Evolutionary conservation across 2,888 invertebrate species (phyloP), one percentile per base, ranked within the genome.

Genomic region (Alloplasta piceator): DNA sequence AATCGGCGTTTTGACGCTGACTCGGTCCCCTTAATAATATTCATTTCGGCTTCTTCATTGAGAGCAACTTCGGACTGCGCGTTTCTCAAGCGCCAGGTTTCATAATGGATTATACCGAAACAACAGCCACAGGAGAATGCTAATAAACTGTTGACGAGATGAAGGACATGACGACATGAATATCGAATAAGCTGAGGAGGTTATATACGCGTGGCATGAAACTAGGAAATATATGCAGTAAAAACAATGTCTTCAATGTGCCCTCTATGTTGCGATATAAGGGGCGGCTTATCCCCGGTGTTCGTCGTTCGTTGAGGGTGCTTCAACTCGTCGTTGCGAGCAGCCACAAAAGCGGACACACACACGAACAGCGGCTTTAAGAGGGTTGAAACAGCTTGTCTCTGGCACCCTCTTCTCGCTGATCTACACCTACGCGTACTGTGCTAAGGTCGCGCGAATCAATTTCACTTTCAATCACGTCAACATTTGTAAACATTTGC

Each of bases 391-490:
- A 46, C 6, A 55, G 78, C 64, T 43, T 67, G 71, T 72, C 7
- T 56, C 39, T 12, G 55, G 56, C 61, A 56, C 72, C 67, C 76
- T 72, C 76, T 58, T 68, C 60, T 68, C 71, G 46, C 43, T 68
- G 67, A 72, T 63, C 56, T 60, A 39, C 38, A 55, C 16, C 80
- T 46, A 77, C 12, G 63, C 74, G 36, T 73, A 38, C 68, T 46
- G 26, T 26, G 16, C 50, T 50, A 70, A 70, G 64, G 63, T 77
- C 68, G 12, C 9, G 52, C 48, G 43, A 36, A 77, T 73, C 72
- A 77, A 81, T 64, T 73, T 81, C 64, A 74, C 43, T 77, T 81
- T 74, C 73, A 77, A 77, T 81, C 73, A 68, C 64, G 52, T 73
- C 73, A 66, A 77, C 73, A 64, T 77, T 77, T 58, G 56, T 64